These are phyloP conservation scores for Folsomia manolachei DNA, from an alignment of 2,888 invertebrate genomes.

Conservation along the genomic window DNA sequence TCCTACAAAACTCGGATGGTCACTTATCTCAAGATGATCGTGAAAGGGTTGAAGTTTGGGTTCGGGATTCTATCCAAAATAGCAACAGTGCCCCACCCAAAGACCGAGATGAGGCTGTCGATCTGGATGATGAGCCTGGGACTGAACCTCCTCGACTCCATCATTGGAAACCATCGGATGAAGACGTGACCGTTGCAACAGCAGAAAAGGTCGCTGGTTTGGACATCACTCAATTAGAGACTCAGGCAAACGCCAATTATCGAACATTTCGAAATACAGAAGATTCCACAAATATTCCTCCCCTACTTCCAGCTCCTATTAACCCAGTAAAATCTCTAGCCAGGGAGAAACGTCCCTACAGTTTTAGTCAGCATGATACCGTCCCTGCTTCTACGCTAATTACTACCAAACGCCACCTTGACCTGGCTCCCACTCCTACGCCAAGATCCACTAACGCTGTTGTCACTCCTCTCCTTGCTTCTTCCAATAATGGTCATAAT, in stretches of 20 bases:
- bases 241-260: not conserved
- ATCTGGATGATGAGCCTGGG: not conserved
- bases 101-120: not conserved
- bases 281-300: not conserved
- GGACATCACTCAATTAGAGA: not conserved
- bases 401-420: not conserved
- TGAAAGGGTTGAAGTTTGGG: constrained; percentile 37
- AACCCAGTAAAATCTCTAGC: not conserved
- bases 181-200: not conserved
- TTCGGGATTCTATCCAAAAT: constrained; percentile 14
- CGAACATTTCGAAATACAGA: not conserved
- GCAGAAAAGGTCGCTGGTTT: not conserved
- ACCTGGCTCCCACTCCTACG: not conserved
- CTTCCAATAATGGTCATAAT: not conserved
- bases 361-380: constrained; percentile 5
- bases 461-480: not conserved
- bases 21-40: not conserved
- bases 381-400: not conserved
- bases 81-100: not conserved
- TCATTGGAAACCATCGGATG: not conserved
- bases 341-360: constrained; percentile 4
- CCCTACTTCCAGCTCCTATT: not conserved
- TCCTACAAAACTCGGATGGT: constrained; percentile 21
- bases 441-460: not conserved
- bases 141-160: not conserved